Evolutionary conservation across 2,113 vertebrate genomes (phyloP).

Genomic region (Xiphias gladius): DNA sequence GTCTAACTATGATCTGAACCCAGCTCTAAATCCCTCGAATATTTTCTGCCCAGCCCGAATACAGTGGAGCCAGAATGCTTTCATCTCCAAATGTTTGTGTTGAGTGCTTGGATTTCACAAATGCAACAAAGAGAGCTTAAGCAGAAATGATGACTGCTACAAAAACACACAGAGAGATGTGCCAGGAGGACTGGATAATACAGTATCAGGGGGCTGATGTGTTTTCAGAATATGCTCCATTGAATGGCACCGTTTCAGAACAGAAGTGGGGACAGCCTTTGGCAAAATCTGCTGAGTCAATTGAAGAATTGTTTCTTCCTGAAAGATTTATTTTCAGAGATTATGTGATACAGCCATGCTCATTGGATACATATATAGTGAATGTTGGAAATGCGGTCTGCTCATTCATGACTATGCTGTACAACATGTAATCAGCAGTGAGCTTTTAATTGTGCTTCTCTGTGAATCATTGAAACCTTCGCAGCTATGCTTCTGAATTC

Average conservation of each 20-base stretch:
- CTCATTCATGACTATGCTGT: conserved; percentile 64
- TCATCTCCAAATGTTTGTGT: conserved; percentile 64
- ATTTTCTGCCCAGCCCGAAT: conserved; percentile 11
- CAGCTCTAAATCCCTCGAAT: conserved; percentile 55
- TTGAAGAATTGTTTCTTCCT: conserved; percentile 69
- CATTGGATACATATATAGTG: conserved; percentile 47
- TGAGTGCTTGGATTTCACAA: conserved; percentile 66
- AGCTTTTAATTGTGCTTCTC: conserved; percentile 32
- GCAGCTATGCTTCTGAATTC: conserved; percentile 23
- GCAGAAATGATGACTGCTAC: conserved; percentile 73
- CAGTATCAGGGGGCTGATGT: conserved; percentile 62
- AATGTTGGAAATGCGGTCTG: conserved; percentile 35
- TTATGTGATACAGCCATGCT: conserved; percentile 53
- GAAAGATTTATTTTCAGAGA: conserved; percentile 59
- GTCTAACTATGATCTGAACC: conserved; percentile 32
- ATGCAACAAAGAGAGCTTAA: conserved; percentile 70
- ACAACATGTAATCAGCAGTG: conserved; percentile 51
- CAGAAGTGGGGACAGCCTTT: conserved; percentile 70
- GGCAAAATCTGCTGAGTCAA: conserved; percentile 75
- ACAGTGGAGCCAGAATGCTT: conserved; percentile 47
- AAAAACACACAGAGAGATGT: conserved; percentile 65
- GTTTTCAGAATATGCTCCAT: conserved; percentile 66
- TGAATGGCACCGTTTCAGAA: conserved; percentile 68
- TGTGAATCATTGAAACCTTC: conserved; percentile 36
- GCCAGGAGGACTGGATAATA: conserved; percentile 68